A percentile compares a stretch with the other conserved stretches of the same genome.
These are phyloP conservation scores for Calameuta idolon DNA, from an alignment of 2,888 invertebrate species.

Conservation along the genomic window DNA sequence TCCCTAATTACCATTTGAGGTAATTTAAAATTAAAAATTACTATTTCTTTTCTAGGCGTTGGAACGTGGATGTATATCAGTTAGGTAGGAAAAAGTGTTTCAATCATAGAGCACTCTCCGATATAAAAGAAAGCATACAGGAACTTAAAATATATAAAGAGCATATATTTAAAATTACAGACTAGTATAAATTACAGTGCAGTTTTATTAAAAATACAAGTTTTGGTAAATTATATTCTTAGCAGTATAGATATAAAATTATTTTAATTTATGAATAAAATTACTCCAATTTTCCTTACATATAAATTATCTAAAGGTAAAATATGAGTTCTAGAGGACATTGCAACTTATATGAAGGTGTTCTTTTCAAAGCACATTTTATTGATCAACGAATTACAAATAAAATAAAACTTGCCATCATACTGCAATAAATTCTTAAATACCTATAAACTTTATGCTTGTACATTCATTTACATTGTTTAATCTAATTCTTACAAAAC, in stretches of 20 bases:
- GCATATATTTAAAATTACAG: conserved; percentile 34
- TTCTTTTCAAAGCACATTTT: not conserved
- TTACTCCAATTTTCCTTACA: not conserved
- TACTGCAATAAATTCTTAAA: not conserved
- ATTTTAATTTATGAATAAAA: too few species aligned
- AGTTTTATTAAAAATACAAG: too few species aligned
- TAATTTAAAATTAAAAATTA: conserved; percentile 12
- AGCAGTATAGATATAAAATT: too few species aligned
- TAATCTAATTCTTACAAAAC: not conserved
- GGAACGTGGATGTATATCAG: conserved; percentile 76
- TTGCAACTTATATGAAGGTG: not conserved
- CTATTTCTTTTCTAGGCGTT: conserved; percentile 70
- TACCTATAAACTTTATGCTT: not conserved
- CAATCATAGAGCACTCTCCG: conserved; percentile 82
- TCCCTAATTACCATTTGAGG: not conserved
- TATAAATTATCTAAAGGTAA: not conserved
- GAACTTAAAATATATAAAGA: conserved; percentile 85
- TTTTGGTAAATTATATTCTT: too few species aligned
- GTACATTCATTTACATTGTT: not conserved
- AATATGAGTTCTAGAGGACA: not conserved
- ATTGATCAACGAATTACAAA: not conserved
- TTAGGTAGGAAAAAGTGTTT: conserved; percentile 74
- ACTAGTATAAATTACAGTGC: not conserved
- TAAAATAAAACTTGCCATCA: not conserved
- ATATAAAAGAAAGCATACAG: conserved; percentile 86